A percentile compares a stretch with the other conserved stretches of the same genome.
Conservation (phyloP, 2,797 vertebrate species). For the Thamnophis elegans region DNA sequence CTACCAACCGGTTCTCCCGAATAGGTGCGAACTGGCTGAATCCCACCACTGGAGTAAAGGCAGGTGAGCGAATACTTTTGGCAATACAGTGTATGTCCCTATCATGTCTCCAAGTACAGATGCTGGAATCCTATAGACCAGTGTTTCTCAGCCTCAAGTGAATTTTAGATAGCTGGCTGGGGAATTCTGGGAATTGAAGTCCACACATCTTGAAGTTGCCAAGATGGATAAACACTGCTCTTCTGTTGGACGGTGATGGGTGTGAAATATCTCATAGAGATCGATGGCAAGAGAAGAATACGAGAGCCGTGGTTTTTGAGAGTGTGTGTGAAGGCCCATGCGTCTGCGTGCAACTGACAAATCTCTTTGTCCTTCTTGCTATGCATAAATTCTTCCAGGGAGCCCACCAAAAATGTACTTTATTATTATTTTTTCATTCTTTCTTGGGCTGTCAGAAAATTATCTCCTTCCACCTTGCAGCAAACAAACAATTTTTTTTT, state of each 20-base stretch:
- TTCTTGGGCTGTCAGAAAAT: constrained; percentile 42
- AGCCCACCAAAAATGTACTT: constrained; percentile 13
- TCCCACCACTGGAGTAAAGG: too few relatives aligned
- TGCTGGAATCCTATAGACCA: constrained; percentile 33
- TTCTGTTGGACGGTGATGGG: constrained; percentile 51
- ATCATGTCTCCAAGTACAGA: constrained; percentile 37
- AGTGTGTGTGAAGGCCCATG: constrained; percentile 41
- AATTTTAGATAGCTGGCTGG: not conserved
- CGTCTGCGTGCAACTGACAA: constrained; percentile 35
- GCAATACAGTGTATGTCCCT: too few relatives aligned
- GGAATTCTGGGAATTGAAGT: not conserved
- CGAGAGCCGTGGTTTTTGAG: constrained; percentile 53
- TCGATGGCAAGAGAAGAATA: constrained; percentile 52
- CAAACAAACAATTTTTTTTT: constrained; percentile 38
- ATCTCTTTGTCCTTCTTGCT: constrained; percentile 35
- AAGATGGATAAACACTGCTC: not conserved
- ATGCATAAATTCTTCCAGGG: constrained; percentile 13
- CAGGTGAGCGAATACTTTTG: too few relatives aligned
- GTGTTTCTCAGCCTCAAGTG: not conserved
- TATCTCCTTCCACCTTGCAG: constrained; percentile 55
- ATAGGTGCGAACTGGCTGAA: too few relatives aligned
- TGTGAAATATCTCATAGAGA: constrained; percentile 48
- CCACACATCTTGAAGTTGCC: not conserved
- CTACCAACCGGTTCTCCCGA: too few relatives aligned
- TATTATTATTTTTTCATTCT: not conserved